These are phyloP conservation scores for Sesamia nonagrioides DNA, from an alignment of 1,140 invertebrate genomes.

Conservation along the genomic window DNA sequence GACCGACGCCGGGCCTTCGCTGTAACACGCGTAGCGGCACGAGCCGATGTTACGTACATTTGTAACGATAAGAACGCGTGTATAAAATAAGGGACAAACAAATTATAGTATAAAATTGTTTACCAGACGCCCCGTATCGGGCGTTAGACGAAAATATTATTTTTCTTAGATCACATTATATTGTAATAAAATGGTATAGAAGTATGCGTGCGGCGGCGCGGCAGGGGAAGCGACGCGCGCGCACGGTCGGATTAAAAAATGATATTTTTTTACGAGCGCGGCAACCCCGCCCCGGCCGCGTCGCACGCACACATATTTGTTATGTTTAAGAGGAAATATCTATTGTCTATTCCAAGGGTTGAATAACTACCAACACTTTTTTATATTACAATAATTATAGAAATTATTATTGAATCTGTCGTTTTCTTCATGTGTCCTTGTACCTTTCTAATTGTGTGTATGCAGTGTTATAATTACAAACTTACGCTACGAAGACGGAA, in stretches of 20 bases:
- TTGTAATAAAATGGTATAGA: slow-evolving; percentile 83
- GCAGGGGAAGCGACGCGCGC: slow-evolving; percentile 48
- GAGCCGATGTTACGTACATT: slow-evolving; percentile 56
- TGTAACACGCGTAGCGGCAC: slow-evolving; percentile 53
- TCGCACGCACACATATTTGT: slow-evolving; percentile 75
- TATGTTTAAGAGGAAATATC: slow-evolving; percentile 87
- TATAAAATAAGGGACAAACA: slow-evolving; percentile 79
- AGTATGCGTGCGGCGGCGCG: slow-evolving; percentile 63
- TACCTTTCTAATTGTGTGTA: neutral
- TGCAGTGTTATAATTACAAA: neutral
- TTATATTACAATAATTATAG: slow-evolving; percentile 88
- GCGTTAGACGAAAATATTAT: slow-evolving; percentile 87
- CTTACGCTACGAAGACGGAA: no score
- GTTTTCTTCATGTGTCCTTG: slow-evolving; percentile 58
- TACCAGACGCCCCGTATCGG: slow-evolving; percentile 77
- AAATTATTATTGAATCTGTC: slow-evolving; percentile 85
- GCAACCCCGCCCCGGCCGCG: slow-evolving; percentile 51
- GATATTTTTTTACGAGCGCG: slow-evolving; percentile 83
- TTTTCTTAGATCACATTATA: slow-evolving; percentile 87
- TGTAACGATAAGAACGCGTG: slow-evolving; percentile 69
- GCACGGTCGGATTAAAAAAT: slow-evolving; percentile 70
- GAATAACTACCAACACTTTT: slow-evolving; percentile 87
- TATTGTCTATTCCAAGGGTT: slow-evolving; percentile 87
- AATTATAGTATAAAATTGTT: slow-evolving; percentile 86
- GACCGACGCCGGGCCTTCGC: slow-evolving; percentile 59